Conservation (phyloP, 2,888 invertebrate genomes). For the Acleris laterana region DNA sequence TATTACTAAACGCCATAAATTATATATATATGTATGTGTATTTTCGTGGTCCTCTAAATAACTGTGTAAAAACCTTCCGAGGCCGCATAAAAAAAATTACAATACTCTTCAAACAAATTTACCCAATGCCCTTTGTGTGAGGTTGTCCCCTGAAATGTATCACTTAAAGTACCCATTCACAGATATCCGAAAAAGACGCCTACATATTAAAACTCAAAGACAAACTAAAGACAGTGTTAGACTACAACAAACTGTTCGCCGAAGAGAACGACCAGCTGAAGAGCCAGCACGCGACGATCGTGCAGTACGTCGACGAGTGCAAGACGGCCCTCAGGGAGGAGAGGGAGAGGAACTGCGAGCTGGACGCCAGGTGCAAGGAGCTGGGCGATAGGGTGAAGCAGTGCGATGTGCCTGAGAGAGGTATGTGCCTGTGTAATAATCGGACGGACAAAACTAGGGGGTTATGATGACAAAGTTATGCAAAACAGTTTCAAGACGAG, state of each 20-base stretch:
- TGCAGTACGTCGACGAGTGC: slow-evolving; percentile 80
- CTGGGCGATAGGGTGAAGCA: slow-evolving; percentile 68
- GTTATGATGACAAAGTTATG: too few species aligned
- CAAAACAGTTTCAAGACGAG: too few species aligned
- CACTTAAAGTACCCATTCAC: slow-evolving; percentile 13
- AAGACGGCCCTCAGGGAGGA: slow-evolving; percentile 77
- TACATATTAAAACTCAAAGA: slow-evolving; percentile 86
- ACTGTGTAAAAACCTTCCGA: too few species aligned
- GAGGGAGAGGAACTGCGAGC: slow-evolving; percentile 60
- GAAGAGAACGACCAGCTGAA: slow-evolving; percentile 85
- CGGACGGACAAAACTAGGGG: too few species aligned
- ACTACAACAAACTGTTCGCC: slow-evolving; percentile 85
- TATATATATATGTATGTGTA: too few species aligned
- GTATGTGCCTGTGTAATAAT: slow-evolving; percentile 45
- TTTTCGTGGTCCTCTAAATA: too few species aligned
- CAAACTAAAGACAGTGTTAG: slow-evolving; percentile 84
- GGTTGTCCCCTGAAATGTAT: too few species aligned
- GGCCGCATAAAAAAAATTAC: too few species aligned
- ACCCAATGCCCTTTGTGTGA: too few species aligned
- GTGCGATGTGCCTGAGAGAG: slow-evolving; percentile 72
- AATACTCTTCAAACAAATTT: too few species aligned
- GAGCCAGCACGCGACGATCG: slow-evolving; percentile 75
- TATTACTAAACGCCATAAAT: too few species aligned
- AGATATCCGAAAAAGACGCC: slow-evolving; percentile 85
- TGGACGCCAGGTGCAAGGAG: slow-evolving; percentile 64